These are phyloP conservation scores for Galerucella nymphaeae DNA, from an alignment of 2,888 invertebrate genomes.

Conservation along the genomic window DNA sequence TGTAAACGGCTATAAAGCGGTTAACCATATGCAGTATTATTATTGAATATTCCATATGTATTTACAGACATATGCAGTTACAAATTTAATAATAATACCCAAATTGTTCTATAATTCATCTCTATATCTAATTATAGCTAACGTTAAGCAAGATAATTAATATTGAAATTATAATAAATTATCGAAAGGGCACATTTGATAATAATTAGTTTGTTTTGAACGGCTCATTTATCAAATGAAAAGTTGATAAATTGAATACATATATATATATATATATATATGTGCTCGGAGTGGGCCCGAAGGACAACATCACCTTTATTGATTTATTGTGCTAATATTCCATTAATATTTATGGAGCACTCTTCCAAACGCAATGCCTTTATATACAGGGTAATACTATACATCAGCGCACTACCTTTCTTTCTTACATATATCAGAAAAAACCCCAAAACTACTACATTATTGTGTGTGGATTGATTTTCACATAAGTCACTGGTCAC, in stretches of 20 bases:
- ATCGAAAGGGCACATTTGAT: constrained; percentile 1
- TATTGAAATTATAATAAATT: background rate
- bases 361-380: constrained; percentile 1
- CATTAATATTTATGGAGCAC: constrained; percentile 26
- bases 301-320: constrained; percentile 32
- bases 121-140: background rate
- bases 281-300: constrained; percentile 18
- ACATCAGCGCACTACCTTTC: background rate
- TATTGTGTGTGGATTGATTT: too few species aligned
- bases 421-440: background rate
- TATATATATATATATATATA: too few species aligned
- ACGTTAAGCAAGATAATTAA: background rate
- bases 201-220: constrained; percentile 11
- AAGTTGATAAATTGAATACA: constrained; percentile 28
- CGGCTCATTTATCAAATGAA: constrained; percentile 25
- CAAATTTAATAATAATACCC: background rate
- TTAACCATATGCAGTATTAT: too few species aligned
- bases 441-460: too few species aligned
- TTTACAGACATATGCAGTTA: background rate
- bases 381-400: background rate
- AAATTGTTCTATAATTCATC: background rate
- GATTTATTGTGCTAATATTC: constrained; percentile 34
- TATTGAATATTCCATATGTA: too few species aligned
- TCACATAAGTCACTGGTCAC: too few species aligned
- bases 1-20: too few species aligned